Evolutionary conservation across 1,140 invertebrate species (phyloP), one percentile per base, ranked within the genome.

Genomic region (Pseudomyrmex cubaensis): DNA sequence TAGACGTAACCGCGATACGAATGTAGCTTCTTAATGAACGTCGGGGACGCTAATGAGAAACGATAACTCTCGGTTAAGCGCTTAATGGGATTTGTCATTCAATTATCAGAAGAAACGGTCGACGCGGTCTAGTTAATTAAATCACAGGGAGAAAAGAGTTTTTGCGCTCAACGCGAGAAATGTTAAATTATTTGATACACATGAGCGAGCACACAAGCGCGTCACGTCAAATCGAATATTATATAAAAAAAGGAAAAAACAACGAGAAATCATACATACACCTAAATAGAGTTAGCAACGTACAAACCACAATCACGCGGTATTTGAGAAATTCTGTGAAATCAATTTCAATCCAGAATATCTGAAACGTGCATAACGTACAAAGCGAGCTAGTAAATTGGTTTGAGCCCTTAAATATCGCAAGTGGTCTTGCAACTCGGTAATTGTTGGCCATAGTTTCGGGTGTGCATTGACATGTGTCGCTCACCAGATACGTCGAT

Each of bases 11-110:
- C 98, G 84, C 96, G 96, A 94, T 97, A 97, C 1, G 96, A 97
- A n/a, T 96, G 96, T 76, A 98, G 95, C 56, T 97, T 96, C 86
- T 97, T 96, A 83, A 98, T 98, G 93, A 98, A 98, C 66, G 96
- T 96, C 20, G 98, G 98, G 12, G 97, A 97, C 57, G 97, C 98
- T 87, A 80, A 84, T 97, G 94, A 85, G 95, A 95, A 90, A 73
- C 86, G 90, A 92, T 69, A 46, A 77, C 22, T 77, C 50, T 72
- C 46, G 12, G n/a, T 80, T 72, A 80, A 80, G 44, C 22, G 17
- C 35, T 35, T 48, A 52, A 54, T 66, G n/a, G 44, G 15, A 70
- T 72, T 59, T 80, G 44, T 46, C 44, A 48, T 50, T 80, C 9
- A 48, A 48, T 57, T 59, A 57, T 69, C n/a, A 44, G n/a, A 48